A percentile compares a stretch with the other conserved stretches of the same genome.
Evolutionary conservation across 2,113 vertebrate species (phyloP).

Genomic region (Platichthys flesus): DNA sequence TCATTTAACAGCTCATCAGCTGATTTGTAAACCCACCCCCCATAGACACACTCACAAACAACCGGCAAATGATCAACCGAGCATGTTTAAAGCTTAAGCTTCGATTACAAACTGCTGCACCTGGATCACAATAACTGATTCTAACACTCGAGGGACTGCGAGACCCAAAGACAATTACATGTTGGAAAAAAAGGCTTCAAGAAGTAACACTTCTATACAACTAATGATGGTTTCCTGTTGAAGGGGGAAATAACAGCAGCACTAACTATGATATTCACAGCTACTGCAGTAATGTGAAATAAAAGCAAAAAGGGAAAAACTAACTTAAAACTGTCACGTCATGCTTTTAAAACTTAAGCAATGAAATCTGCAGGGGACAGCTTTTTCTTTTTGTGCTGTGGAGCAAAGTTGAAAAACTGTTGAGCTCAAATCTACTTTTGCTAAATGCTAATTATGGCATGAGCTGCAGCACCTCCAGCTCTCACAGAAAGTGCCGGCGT

Average conservation of each 20-base stretch:
- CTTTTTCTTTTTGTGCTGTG: constrained; percentile 20
- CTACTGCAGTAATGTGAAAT: background rate
- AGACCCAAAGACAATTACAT: too few relatives aligned
- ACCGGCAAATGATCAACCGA: constrained; percentile 17
- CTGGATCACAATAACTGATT: background rate
- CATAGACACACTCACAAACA: background rate
- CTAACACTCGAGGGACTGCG: too few relatives aligned
- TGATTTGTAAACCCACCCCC: too few relatives aligned
- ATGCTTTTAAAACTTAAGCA: too few relatives aligned
- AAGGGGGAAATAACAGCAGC: too few relatives aligned
- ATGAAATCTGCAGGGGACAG: too few relatives aligned
- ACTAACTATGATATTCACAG: too few relatives aligned
- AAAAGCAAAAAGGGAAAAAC: background rate
- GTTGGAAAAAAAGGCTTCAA: too few relatives aligned
- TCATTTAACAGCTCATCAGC: constrained; percentile 28
- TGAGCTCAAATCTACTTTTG: constrained; percentile 30
- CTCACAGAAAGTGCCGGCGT: constrained; percentile 10
- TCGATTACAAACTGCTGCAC: background rate
- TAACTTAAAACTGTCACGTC: too few relatives aligned
- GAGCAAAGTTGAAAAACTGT: background rate
- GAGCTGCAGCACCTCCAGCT: constrained; percentile 10
- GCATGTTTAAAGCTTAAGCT: background rate
- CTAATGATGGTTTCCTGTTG: too few relatives aligned
- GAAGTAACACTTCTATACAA: too few relatives aligned
- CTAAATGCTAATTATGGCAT: constrained; percentile 39